Base-by-base conservation (phyloP, 2,113 vertebrate species). In the Eudyptes chrysolophus region DNA sequence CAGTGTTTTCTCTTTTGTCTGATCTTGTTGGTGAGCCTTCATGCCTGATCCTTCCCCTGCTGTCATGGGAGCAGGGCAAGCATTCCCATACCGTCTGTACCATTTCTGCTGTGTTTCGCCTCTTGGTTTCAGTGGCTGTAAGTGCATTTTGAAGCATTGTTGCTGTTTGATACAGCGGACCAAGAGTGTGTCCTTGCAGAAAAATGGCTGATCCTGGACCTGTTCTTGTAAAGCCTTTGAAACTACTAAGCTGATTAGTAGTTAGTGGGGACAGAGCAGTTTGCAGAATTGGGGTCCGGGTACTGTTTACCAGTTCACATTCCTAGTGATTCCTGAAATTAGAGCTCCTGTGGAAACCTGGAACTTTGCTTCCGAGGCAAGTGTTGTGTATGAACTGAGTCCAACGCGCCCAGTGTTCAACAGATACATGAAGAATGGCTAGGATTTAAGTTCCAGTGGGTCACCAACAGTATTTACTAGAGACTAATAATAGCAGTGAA, bases 1-100 rank as follows among this genome's bases (percentile, higher is more conserved):
- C 92, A 97, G 76, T 97, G 90, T 94, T 95, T 96, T 97, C 92
- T 91, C 85, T 90, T 97, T 92, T 92, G 92, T 82, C 96, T 96
- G 87, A 92, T 97, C 95, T 97, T 96, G 96, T 94, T 91, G 90
- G 82, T 74, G 82, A 95, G 81, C 58, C 75, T 94, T 91, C 70
- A 6, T 88, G 84, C 96, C 86, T 81, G 70, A 74, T 94, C 68
- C 79, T 94, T 77, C 2, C 17, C 58, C 62, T 0, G 0, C 55
- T 79, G 74, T 70, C 1, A 0, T 79, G 95, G 92, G 68, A 93
- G 94, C 55, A 27, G 19, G 62, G 54, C 75, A 55, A 40, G 62
- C 7, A 3, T 88, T 96, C 87, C 94, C 70, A 32, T 36, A 61
- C 52, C 61, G 5, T 6, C 8, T 14, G 16, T 55, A 16, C 24